phyloP scores from a whole-genome alignment of 1,140 invertebrate species.

The Scaptomyza pallida region DNA sequence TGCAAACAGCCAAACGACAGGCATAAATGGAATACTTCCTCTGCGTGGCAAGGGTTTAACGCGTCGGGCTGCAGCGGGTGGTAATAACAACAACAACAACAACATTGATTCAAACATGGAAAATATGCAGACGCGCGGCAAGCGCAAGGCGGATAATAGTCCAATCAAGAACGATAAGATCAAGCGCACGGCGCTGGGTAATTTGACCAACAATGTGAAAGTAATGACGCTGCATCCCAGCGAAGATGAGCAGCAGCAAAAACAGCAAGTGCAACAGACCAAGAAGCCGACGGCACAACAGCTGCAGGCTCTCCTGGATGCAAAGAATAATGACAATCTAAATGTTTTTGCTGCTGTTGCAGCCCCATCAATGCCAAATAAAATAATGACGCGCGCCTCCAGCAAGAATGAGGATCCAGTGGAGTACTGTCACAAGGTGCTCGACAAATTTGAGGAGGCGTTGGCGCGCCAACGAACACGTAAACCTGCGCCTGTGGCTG shows the following conservation, averaged over 20 bases:
- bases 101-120: conserved; percentile 69
- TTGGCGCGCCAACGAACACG: conserved; percentile 39
- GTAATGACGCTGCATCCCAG: conserved; percentile 65
- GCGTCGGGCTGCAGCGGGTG: conserved; percentile 65
- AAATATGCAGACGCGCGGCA: conserved; percentile 72
- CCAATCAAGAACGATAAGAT: conserved; percentile 83
- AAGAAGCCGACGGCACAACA: conserved; percentile 69
- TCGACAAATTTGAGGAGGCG: conserved; percentile 61
- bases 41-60: conserved; percentile 80
- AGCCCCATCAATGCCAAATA: conserved; percentile 34
- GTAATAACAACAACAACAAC: conserved; percentile 31
- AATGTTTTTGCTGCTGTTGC: conserved; percentile 24
- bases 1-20: conserved; percentile 47
- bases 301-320: conserved; percentile 57
- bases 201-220: conserved; percentile 87
- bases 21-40: conserved; percentile 50
- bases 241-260: conserved; percentile 27
- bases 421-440: conserved; percentile 60
- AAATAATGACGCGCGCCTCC: conserved; percentile 71
- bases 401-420: conserved; percentile 58
- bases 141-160: conserved; percentile 82
- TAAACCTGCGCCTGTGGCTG: conserved; percentile 2
- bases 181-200: conserved; percentile 88
- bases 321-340: conserved; percentile 59
- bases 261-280: conserved; percentile 41